phyloP scores from a whole-genome alignment of 2,113 vertebrate species.

The Malurus melanocephalus region DNA sequence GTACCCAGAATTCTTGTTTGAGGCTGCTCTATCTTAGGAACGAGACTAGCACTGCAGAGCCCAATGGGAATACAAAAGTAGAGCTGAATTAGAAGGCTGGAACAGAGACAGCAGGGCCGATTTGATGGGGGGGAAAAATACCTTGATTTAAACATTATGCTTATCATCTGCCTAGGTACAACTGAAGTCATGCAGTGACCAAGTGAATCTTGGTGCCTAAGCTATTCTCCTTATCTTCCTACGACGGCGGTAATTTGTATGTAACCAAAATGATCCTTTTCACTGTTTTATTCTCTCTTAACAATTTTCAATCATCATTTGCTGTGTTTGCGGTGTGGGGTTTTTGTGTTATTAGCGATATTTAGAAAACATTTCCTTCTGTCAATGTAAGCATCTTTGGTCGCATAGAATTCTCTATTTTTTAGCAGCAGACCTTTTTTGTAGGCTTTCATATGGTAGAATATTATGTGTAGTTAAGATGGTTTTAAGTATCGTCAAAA shows the following conservation, averaged over 20 bases:
- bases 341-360: not conserved
- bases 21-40: not conserved
- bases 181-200: not conserved
- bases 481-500: not conserved
- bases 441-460: not conserved
- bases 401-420: not conserved
- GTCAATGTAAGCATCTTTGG: not conserved
- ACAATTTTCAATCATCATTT: not conserved
- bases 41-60: not conserved
- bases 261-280: not conserved
- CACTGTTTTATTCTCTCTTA: not conserved
- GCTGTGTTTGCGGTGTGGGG: not conserved
- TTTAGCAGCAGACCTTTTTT: not conserved
- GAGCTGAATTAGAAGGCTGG: conserved; percentile 1
- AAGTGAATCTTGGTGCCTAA: not conserved
- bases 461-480: conserved; percentile 2
- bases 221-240: not conserved
- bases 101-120: not conserved
- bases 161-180: not conserved
- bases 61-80: not conserved
- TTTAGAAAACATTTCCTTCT: not conserved
- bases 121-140: not conserved
- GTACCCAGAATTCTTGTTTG: not conserved
- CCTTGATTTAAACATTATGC: not conserved
- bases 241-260: not conserved